A percentile compares a stretch with the other conserved stretches of the same genome.
Evolutionary conservation across 2,113 vertebrate species (phyloP).

Genomic region (Leptocoma aspasia): DNA sequence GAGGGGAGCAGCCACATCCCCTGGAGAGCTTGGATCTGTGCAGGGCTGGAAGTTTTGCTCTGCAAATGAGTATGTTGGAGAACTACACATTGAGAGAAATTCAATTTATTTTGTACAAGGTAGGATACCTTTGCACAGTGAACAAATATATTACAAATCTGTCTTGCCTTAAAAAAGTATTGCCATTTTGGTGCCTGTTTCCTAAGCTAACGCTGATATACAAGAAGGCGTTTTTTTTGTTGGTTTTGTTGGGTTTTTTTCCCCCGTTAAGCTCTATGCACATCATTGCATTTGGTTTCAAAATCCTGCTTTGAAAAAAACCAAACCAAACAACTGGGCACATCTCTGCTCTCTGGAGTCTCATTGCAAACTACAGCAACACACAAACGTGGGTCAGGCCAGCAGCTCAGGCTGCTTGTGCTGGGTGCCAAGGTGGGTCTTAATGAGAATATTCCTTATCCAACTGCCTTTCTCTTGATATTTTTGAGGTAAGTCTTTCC

Average conservation of each 20-base stretch:
- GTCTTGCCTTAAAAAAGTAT: slow-evolving; percentile 78
- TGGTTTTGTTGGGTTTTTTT: background rate
- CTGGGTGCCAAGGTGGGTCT: background rate
- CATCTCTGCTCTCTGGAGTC: background rate
- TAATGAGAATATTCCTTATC: background rate
- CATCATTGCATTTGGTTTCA: slow-evolving; percentile 46
- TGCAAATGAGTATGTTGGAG: background rate
- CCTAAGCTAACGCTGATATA: slow-evolving; percentile 39
- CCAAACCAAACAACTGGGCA: background rate
- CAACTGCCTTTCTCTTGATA: background rate
- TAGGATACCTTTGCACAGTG: slow-evolving; percentile 62
- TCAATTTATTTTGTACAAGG: slow-evolving; percentile 79
- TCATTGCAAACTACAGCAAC: background rate
- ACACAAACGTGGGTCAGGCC: background rate
- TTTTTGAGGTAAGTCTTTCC: slow-evolving; percentile 70
- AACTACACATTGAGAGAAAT: slow-evolving; percentile 58
- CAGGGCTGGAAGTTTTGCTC: background rate
- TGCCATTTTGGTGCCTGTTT: slow-evolving; percentile 70
- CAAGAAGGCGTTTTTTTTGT: slow-evolving; percentile 24
- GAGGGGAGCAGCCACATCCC: background rate
- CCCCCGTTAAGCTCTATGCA: slow-evolving; percentile 41
- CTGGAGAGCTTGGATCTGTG: background rate
- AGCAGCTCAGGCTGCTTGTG: slow-evolving; percentile 34
- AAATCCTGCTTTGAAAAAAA: slow-evolving; percentile 29
- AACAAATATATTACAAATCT: slow-evolving; percentile 80